Evolutionary conservation across 2,888 invertebrate species (phyloP).

Genomic region (Polydrusus pterygomalis): DNA sequence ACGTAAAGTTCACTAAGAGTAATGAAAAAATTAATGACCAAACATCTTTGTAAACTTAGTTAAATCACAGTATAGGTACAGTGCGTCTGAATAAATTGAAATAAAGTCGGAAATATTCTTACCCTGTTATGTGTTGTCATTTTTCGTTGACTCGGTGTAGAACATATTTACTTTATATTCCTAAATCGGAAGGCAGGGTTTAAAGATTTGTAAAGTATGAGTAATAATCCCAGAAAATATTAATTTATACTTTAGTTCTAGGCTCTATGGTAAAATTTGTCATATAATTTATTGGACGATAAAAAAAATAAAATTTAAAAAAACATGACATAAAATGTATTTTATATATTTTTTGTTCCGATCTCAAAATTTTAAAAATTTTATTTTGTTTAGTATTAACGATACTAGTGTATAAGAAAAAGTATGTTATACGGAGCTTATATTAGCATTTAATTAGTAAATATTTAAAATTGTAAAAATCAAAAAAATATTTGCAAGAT

Average conservation of each 20-base stretch:
- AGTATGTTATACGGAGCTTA: not conserved
- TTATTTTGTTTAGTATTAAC: conserved; percentile 33
- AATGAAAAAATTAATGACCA: not conserved
- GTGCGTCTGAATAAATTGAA: not conserved
- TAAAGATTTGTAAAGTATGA: conserved; percentile 9
- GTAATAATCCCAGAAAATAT: conserved; percentile 16
- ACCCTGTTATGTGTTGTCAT: too few species aligned
- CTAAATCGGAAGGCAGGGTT: conserved; percentile 50
- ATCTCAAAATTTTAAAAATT: conserved; percentile 39
- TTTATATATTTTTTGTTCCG: conserved; percentile 37
- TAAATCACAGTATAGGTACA: not conserved
- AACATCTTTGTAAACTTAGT: not conserved
- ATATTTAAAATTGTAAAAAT: not conserved
- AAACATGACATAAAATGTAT: conserved; percentile 47
- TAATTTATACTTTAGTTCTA: conserved; percentile 17
- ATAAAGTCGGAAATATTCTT: too few species aligned
- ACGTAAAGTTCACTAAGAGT: conserved; percentile 8
- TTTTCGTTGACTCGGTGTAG: too few species aligned
- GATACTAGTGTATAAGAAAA: not conserved
- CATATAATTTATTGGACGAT: not conserved
- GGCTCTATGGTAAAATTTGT: conserved; percentile 6
- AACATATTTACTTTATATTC: conserved; percentile 9
- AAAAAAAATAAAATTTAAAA: conserved; percentile 38
- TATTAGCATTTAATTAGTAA: conserved; percentile 12
- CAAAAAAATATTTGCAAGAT: not conserved